Conservation (phyloP, 2,888 invertebrate genomes). For the Meta bourneti region DNA sequence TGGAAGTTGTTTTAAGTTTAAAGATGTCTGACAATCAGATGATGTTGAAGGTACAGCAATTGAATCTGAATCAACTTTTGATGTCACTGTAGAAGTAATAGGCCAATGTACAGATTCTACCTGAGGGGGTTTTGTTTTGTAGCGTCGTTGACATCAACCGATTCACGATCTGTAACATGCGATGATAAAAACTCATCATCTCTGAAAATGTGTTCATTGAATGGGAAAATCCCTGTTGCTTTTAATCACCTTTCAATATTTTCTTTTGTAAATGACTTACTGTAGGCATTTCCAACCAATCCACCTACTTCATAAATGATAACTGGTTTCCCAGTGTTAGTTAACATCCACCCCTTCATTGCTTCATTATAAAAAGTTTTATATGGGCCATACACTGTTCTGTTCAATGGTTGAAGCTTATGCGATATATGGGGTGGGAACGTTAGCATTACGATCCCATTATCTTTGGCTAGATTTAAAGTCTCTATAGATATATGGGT, state of each 20-base stretch:
- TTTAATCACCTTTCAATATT: constrained; percentile 13
- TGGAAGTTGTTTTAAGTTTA: too few species aligned
- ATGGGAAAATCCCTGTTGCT: constrained; percentile 61
- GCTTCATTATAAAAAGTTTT: constrained; percentile 13
- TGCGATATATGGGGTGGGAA: constrained; percentile 81
- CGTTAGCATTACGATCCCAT: constrained; percentile 80
- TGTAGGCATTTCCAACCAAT: not conserved
- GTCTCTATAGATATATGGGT: constrained; percentile 78
- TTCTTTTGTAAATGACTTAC: constrained; percentile 2
- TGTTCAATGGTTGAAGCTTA: constrained; percentile 80
- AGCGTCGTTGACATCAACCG: too few species aligned
- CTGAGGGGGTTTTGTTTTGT: too few species aligned
- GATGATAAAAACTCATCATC: constrained; percentile 59
- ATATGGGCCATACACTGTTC: constrained; percentile 77
- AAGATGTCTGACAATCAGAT: too few species aligned
- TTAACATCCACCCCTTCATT: constrained; percentile 7
- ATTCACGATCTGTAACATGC: constrained; percentile 25
- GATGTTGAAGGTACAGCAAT: too few species aligned
- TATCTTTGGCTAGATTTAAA: constrained; percentile 79
- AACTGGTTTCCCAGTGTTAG: not conserved
- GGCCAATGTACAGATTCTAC: too few species aligned
- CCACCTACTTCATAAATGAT: constrained; percentile 3
- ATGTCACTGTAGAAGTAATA: too few species aligned
- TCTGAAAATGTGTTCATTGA: constrained; percentile 61
- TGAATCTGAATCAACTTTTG: too few species aligned